Conservation (phyloP, 2,113 vertebrate species). For the Pyxicephalus adspersus region DNA sequence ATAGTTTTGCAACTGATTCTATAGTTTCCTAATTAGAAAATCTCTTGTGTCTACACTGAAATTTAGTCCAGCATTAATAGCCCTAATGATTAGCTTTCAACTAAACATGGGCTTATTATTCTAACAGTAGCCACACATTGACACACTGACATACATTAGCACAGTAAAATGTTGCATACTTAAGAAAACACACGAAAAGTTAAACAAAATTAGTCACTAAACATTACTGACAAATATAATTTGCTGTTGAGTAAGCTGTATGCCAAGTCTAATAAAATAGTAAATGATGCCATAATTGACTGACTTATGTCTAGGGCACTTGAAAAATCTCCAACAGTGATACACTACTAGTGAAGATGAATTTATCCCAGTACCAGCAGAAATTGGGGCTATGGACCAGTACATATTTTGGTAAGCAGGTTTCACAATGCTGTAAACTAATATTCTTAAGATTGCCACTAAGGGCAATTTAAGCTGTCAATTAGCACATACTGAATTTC, state of each 20-base stretch:
- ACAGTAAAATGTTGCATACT: conserved; percentile 1
- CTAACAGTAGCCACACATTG: neutral
- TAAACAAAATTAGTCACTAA: conserved; percentile 34
- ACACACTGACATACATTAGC: neutral
- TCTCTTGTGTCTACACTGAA: neutral
- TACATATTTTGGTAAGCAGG: no score
- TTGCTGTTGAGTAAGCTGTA: neutral
- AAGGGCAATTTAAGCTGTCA: no score
- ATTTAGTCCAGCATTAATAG: neutral
- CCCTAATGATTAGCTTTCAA: neutral
- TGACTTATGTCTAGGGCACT: conserved; percentile 30
- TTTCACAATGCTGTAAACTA: no score
- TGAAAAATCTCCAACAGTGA: neutral
- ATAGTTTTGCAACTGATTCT: neutral
- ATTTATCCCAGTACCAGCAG: no score
- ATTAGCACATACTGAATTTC: no score
- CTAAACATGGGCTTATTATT: neutral
- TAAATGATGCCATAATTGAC: conserved; percentile 34
- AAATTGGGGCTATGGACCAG: no score
- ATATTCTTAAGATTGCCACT: no score
- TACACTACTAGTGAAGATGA: conserved; percentile 1
- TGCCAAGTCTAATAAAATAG: conserved; percentile 45
- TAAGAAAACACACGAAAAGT: conserved; percentile 1
- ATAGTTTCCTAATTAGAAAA: neutral
- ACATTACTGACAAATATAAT: conserved; percentile 31